A percentile compares a stretch with the other conserved stretches of the same genome.
phyloP scores from a whole-genome alignment of 1,140 invertebrate genomes.

The Varroa destructor region DNA sequence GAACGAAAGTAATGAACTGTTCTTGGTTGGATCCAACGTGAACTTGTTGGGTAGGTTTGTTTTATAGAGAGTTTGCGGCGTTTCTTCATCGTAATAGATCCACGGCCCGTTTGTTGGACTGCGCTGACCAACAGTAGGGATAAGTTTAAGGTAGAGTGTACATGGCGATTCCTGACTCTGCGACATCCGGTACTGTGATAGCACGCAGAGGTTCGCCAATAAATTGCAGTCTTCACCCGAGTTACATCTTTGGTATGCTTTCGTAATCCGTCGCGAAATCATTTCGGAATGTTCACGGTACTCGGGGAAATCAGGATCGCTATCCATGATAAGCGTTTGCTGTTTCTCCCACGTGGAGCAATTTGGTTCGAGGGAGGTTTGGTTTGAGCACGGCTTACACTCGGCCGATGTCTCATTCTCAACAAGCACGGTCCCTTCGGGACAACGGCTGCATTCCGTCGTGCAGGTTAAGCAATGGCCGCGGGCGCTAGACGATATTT shows the following conservation, averaged over 20 bases:
- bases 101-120: conserved; percentile 6
- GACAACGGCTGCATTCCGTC: not conserved
- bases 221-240: conserved; percentile 2
- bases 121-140: conserved; percentile 6
- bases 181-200: conserved; percentile 18
- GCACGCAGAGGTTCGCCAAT: conserved; percentile 25
- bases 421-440: not conserved
- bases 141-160: conserved; percentile 10
- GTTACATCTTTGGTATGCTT: conserved; percentile 4
- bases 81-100: conserved; percentile 27
- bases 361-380: not conserved
- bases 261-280: conserved; percentile 8
- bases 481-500: conserved; percentile 1
- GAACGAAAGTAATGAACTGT: conserved; percentile 18
- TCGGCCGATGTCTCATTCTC: conserved; percentile 7
- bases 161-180: conserved; percentile 15
- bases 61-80: conserved; percentile 13
- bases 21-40: conserved; percentile 14
- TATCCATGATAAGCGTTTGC: conserved; percentile 17
- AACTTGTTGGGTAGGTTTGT: conserved; percentile 22
- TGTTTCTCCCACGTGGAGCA: not conserved
- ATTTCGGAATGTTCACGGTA: conserved; percentile 8
- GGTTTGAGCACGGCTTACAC: conserved; percentile 5
- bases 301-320: conserved; percentile 13
- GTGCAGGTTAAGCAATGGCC: not conserved